Base-by-base conservation (phyloP, 2,888 invertebrate genomes). In the Tolmerus cingulatus region DNA sequence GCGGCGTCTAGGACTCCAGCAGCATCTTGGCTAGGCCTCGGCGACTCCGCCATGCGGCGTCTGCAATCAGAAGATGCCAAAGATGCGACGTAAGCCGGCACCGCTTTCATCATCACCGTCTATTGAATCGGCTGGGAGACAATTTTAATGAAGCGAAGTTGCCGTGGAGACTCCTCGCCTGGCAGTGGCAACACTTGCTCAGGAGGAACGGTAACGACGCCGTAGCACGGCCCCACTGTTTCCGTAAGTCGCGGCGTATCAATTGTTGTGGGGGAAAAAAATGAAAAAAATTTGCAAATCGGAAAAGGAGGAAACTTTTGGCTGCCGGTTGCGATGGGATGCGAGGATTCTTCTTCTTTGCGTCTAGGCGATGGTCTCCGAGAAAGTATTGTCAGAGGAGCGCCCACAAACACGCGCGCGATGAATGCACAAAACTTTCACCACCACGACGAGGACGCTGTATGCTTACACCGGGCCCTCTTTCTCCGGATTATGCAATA, bases 401-500 rank as follows among this genome's bases (percentile, higher is more conserved):
- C 66, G 12, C 66, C 1, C 27, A 66, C 66, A 66, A 8, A 27
- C 12, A 7, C 27, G 1, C 51, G n/a, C 27, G 1, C 51, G n/a
- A 27, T 27, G 66, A 23, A 9, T 27, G 27, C 12, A 27, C 66
- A 12, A 66, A 19, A 66, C 23, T 66, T 27, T 27, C 57, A 23
- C 66, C 66, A 66, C 27, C 27, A 27, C 66, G 7, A 27, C 27
- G 12, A 4, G 1, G 12, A 4, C 9, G 12, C 27, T 37, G 37
- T 19, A 76, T 37, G 37, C 19, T 76, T 34, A 34, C 76, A 37
- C 4, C 76, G 14, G 14, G 27, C 37, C 37, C 37, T 27, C 37
- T 37, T 76, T 76, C 40, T 14, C 51, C 37, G 34, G 43, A 43
- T 82, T 82, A 57, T 82, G 82, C 82, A 82, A 82, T 37, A 82